Conservation (phyloP, 1,140 invertebrate genomes). For the Leptoteleia sp. region DNA sequence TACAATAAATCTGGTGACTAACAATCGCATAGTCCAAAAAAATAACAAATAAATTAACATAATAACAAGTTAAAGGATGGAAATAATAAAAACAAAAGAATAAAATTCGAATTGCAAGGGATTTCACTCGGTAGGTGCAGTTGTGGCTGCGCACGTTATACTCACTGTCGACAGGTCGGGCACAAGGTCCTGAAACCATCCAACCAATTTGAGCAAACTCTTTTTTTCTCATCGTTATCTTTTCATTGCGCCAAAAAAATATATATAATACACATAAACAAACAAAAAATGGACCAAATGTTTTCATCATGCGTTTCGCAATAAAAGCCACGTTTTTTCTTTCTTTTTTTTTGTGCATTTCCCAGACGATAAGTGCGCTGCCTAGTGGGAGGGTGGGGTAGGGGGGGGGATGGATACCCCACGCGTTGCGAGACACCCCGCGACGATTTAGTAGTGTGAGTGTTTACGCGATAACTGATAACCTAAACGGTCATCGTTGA, state of each 20-base stretch:
- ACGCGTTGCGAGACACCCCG: conserved; percentile 68
- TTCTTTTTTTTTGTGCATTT: conserved; percentile 44
- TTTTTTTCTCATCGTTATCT: background rate
- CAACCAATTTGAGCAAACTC: conserved; percentile 76
- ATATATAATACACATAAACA: conserved; percentile 2
- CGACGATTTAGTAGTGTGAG: conserved; percentile 69
- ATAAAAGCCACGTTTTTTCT: conserved; percentile 18
- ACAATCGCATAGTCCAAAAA: conserved; percentile 14
- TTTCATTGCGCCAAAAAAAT: background rate
- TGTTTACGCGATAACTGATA: conserved; percentile 71
- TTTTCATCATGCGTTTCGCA: conserved; percentile 29
- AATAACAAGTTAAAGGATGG: no score
- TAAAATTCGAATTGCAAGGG: conserved; percentile 70
- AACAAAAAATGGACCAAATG: conserved; percentile 13
- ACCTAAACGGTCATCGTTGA: conserved; percentile 67
- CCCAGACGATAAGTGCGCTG: conserved; percentile 35
- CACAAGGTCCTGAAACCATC: conserved; percentile 83
- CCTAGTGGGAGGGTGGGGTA: background rate
- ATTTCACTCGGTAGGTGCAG: conserved; percentile 76
- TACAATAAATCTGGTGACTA: no score
- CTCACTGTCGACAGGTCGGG: conserved; percentile 82
- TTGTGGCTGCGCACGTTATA: conserved; percentile 75
- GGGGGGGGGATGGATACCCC: conserved; percentile 57
- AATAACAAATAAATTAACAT: no score
- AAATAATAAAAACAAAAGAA: conserved; percentile 18